phyloP scores from a whole-genome alignment of 2,113 vertebrate genomes.

The Sinosuthora webbiana region DNA sequence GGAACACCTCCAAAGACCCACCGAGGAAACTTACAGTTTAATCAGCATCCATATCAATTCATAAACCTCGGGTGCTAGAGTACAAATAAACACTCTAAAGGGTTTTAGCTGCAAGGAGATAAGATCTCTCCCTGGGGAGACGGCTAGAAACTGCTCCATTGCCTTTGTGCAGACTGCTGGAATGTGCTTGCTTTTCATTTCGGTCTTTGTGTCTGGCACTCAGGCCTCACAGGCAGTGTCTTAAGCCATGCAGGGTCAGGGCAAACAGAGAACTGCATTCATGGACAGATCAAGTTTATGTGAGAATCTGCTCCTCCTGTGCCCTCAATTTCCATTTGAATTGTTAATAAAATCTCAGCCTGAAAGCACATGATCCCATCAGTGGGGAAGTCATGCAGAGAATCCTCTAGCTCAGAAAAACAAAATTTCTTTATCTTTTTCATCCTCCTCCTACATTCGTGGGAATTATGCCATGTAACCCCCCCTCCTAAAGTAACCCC shows the following conservation, averaged over 20 bases:
- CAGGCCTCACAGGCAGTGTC: constrained; percentile 84
- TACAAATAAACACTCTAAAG: constrained; percentile 74
- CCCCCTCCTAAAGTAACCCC: constrained; percentile 39
- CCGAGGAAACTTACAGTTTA: constrained; percentile 36
- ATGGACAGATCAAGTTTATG: constrained; percentile 98
- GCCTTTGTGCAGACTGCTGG: constrained; percentile 82
- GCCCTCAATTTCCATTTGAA: constrained; percentile 98
- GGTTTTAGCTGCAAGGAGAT: constrained; percentile 73
- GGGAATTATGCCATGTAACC: constrained; percentile 77
- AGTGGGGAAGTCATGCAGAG: constrained; percentile 85
- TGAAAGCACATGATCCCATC: constrained; percentile 87
- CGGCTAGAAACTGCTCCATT: constrained; percentile 71
- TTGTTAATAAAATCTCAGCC: constrained; percentile 90
- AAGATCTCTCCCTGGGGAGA: constrained; percentile 79
- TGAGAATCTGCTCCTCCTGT: constrained; percentile 93
- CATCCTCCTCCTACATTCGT: constrained; percentile 73
- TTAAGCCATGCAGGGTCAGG: constrained; percentile 89
- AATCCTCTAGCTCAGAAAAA: constrained; percentile 79
- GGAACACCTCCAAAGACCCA: not conserved
- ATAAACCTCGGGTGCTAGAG: constrained; percentile 61
- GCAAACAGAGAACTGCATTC: constrained; percentile 95
- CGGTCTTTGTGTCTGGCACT: constrained; percentile 82
- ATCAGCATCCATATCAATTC: constrained; percentile 54
- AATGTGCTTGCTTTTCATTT: constrained; percentile 88
- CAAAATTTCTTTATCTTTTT: constrained; percentile 83